These are phyloP conservation scores for Melipona beecheii DNA, from an alignment of 2,888 invertebrate species.

Conservation along the genomic window DNA sequence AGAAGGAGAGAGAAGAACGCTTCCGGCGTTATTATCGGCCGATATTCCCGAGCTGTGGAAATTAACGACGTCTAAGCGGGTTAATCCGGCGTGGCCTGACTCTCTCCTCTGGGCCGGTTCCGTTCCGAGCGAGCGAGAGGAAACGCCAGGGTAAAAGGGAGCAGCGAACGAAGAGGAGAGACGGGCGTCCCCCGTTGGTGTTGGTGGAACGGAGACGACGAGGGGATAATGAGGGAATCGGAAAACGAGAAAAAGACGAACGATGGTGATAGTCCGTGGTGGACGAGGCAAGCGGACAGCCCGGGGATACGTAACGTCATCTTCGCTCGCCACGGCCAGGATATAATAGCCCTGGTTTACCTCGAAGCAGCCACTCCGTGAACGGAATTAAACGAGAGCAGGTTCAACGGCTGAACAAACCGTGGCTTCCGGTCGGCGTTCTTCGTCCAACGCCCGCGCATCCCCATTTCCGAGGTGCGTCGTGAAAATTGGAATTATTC, in stretches of 20 bases:
- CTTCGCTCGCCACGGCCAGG: conserved; percentile 56
- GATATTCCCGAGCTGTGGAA: conserved; percentile 30
- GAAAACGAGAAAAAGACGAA: conserved; percentile 32
- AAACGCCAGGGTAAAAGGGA: background rate
- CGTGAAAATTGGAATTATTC: too few relatives aligned
- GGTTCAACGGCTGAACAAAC: conserved; percentile 71
- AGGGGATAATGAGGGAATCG: conserved; percentile 46
- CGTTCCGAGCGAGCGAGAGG: conserved; percentile 37
- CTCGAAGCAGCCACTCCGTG: conserved; percentile 67
- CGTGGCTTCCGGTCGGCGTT: conserved; percentile 67
- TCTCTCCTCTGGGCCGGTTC: conserved; percentile 29
- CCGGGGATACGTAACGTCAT: conserved; percentile 70
- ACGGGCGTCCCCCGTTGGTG: background rate
- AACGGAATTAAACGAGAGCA: conserved; percentile 71
- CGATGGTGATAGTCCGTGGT: conserved; percentile 22
- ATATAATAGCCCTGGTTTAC: conserved; percentile 70
- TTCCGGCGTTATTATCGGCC: background rate
- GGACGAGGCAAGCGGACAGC: conserved; percentile 54
- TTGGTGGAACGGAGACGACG: background rate
- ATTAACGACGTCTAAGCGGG: conserved; percentile 58
- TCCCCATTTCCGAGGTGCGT: background rate
- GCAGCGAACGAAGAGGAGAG: background rate
- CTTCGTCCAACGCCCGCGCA: conserved; percentile 8
- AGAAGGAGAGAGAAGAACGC: background rate
- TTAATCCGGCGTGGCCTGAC: conserved; percentile 50